Percentiles rank a stretch among this genome's conserved stretches.
These are phyloP conservation scores for Clepsis dumicolana DNA, from an alignment of 2,888 invertebrate genomes.

Conservation along the genomic window DNA sequence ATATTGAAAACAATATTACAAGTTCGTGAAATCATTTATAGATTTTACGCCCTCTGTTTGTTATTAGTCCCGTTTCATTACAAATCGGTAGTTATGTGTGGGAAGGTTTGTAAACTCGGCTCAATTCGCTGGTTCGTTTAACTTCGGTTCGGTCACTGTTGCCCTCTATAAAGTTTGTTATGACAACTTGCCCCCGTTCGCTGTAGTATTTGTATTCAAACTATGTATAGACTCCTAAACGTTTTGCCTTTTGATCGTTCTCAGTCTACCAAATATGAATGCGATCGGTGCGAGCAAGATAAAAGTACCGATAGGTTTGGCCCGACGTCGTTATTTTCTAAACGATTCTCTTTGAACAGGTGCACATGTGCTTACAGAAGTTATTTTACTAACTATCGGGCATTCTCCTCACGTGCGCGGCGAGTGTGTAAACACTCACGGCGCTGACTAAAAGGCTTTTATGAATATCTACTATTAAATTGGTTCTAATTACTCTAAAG, in stretches of 20 bases:
- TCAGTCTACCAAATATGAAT: conserved; percentile 25
- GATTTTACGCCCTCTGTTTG: conserved; percentile 1
- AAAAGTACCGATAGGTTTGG: conserved; percentile 26
- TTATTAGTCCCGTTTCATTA: conserved; percentile 25
- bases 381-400: conserved; percentile 68
- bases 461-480: conserved; percentile 41
- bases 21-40: conserved; percentile 6
- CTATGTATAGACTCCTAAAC: conserved; percentile 38
- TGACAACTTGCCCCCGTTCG: conserved; percentile 46
- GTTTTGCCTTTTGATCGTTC: conserved; percentile 34
- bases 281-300: conserved; percentile 37
- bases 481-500: conserved; percentile 43
- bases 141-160: conserved; percentile 42
- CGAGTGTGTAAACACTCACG: conserved; percentile 52
- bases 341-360: conserved; percentile 79
- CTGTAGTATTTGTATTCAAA: conserved; percentile 10
- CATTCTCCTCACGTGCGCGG: conserved; percentile 62
- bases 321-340: conserved; percentile 52
- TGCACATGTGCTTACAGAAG: conserved; percentile 75
- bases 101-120: conserved; percentile 41
- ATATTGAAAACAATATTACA: conserved; percentile 16
- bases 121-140: conserved; percentile 36
- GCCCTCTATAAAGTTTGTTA: conserved; percentile 46
- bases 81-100: conserved; percentile 21
- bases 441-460: conserved; percentile 47